These are phyloP conservation scores for Tethya wilhelma DNA, from an alignment of 37 sponge, comb jelly and placozoan species.

Conservation along the genomic window DNA sequence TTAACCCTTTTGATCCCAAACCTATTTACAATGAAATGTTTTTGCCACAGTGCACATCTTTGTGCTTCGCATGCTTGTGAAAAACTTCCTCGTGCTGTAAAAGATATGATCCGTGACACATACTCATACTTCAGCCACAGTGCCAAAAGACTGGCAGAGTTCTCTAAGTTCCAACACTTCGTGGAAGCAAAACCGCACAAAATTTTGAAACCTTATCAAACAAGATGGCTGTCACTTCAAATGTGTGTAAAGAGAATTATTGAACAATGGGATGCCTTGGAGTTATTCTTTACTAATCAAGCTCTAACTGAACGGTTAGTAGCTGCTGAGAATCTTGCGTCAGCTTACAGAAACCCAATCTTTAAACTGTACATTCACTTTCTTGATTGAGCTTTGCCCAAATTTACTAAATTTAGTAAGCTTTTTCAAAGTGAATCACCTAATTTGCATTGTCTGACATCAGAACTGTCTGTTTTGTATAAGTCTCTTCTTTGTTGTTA, in stretches of 20 bases:
- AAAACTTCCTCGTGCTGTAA: constrained; percentile 41
- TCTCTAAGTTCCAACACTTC: constrained; percentile 18
- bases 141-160: constrained; percentile 26
- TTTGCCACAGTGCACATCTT: constrained; percentile 35
- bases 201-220: constrained; percentile 24
- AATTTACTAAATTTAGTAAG: constrained; percentile 30
- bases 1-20: too few relatives aligned
- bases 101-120: constrained; percentile 28
- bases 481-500: constrained; percentile 23
- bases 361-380: constrained; percentile 34
- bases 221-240: constrained; percentile 34
- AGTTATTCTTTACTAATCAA: constrained; percentile 10
- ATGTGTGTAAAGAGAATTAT: constrained; percentile 34
- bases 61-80: constrained; percentile 45
- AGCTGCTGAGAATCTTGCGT: constrained; percentile 25
- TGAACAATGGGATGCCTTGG: constrained; percentile 58
- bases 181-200: constrained; percentile 43
- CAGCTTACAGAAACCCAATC: constrained; percentile 28
- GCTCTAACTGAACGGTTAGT: constrained; percentile 16
- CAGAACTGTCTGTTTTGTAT: constrained; percentile 13
- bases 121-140: constrained; percentile 37
- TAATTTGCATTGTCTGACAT: constrained; percentile 23
- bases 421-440: constrained; percentile 22
- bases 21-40: constrained; percentile 10
- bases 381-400: constrained; percentile 21